Conservation (phyloP, 1,140 invertebrate species). For the Bradynema listronoti region DNA sequence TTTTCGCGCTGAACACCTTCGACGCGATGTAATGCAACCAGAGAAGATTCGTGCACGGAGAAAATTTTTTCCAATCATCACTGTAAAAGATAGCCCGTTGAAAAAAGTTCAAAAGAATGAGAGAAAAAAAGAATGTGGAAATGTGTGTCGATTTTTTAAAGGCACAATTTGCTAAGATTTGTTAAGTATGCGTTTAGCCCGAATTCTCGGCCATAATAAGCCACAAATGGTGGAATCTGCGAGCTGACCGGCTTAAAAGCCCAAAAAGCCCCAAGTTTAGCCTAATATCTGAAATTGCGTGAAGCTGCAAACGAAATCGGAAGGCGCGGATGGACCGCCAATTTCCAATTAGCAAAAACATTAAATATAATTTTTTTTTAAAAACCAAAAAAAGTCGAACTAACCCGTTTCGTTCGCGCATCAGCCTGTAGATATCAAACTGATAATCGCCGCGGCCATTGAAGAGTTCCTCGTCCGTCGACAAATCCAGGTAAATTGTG, state of each 20-base stretch:
- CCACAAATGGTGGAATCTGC: too few relatives aligned
- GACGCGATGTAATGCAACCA: slow-evolving; percentile 79
- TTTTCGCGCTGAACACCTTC: slow-evolving; percentile 64
- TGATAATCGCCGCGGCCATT: slow-evolving; percentile 74
- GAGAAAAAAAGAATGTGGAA: too few relatives aligned
- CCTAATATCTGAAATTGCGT: too few relatives aligned
- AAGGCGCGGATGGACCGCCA: background rate
- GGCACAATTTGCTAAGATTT: too few relatives aligned
- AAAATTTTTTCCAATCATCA: slow-evolving; percentile 74
- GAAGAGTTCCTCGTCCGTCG: slow-evolving; percentile 74
- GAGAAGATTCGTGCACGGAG: slow-evolving; percentile 75
- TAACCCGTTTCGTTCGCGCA: slow-evolving; percentile 67
- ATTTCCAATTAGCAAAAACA: background rate
- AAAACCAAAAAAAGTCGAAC: slow-evolving; percentile 41
- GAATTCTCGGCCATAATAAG: too few relatives aligned
- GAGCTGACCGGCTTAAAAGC: too few relatives aligned
- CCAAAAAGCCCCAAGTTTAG: too few relatives aligned
- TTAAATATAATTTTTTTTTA: too few relatives aligned
- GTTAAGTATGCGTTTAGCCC: too few relatives aligned
- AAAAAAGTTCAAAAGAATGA: too few relatives aligned
- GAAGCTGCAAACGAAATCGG: background rate
- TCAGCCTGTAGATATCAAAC: slow-evolving; percentile 83
- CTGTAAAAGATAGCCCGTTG: too few relatives aligned
- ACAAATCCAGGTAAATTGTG: slow-evolving; percentile 73
- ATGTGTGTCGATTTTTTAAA: too few relatives aligned